These are phyloP conservation scores for Xiphydria camelus DNA, from an alignment of 2,888 invertebrate genomes.

Conservation along the genomic window DNA sequence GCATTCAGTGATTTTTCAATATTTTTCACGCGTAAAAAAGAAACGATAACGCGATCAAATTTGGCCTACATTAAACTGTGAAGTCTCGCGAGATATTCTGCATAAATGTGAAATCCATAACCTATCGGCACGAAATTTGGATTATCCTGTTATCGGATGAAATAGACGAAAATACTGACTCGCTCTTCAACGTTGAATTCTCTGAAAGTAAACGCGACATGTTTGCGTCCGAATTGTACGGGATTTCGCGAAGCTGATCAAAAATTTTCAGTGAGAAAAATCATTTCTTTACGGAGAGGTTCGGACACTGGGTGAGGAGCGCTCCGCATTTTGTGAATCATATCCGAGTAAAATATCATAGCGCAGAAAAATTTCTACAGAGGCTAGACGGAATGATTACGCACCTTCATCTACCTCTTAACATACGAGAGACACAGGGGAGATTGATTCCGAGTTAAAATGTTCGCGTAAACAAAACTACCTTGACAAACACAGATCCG, in stretches of 20 bases:
- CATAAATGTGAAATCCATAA: constrained; percentile 22
- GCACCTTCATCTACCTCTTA: constrained; percentile 72
- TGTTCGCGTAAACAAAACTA: constrained; percentile 69
- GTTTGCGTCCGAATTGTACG: constrained; percentile 2
- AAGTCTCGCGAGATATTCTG: background rate
- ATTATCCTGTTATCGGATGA: constrained; percentile 10
- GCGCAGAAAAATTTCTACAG: constrained; percentile 10
- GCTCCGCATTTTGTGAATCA: constrained; percentile 7
- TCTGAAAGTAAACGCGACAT: constrained; percentile 4
- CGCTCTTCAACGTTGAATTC: background rate
- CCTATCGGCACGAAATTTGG: constrained; percentile 25
- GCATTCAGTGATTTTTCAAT: too few relatives aligned
- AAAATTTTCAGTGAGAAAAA: constrained; percentile 25
- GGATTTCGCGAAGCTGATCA: constrained; percentile 8
- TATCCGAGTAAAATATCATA: too few relatives aligned
- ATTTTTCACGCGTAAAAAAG: too few relatives aligned
- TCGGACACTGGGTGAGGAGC: constrained; percentile 22
- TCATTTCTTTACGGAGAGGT: constrained; percentile 20
- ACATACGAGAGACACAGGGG: constrained; percentile 47
- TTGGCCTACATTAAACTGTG: too few relatives aligned
- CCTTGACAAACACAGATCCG: constrained; percentile 70
- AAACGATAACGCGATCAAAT: too few relatives aligned
- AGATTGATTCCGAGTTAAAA: constrained; percentile 51
- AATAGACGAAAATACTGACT: background rate
- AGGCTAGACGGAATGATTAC: constrained; percentile 33